Conservation (phyloP, 2,888 invertebrate genomes). For the Gnatocerus cornutus region DNA sequence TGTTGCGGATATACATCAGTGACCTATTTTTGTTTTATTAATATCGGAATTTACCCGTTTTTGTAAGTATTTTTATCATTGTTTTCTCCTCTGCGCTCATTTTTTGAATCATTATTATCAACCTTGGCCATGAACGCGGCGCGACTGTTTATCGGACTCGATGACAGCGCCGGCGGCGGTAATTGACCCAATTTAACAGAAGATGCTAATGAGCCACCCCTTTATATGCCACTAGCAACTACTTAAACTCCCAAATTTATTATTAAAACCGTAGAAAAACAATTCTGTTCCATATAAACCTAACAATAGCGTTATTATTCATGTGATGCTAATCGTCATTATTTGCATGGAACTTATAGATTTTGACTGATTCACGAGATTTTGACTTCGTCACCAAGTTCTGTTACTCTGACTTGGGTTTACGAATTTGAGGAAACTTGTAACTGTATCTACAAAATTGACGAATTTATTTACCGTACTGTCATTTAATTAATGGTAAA, state of each 20-base stretch:
- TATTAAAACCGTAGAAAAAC: slow-evolving; percentile 3
- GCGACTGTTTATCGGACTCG: slow-evolving; percentile 5
- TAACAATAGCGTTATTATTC: slow-evolving; percentile 34
- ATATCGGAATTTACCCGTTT: slow-evolving; percentile 45
- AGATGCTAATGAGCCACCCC: slow-evolving; percentile 6
- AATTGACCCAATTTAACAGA: slow-evolving; percentile 13
- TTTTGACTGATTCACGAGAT: slow-evolving; percentile 2
- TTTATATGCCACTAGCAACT: not conserved
- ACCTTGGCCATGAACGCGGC: slow-evolving; percentile 41
- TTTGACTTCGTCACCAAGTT: not conserved
- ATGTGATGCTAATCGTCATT: slow-evolving; percentile 17
- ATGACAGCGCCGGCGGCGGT: slow-evolving; percentile 20
- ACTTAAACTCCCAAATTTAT: not conserved
- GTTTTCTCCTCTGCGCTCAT: slow-evolving; percentile 28
- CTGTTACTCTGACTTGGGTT: slow-evolving; percentile 1
- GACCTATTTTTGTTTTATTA: slow-evolving; percentile 60
- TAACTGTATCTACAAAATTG: slow-evolving; percentile 32
- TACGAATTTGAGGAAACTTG: slow-evolving; percentile 9
- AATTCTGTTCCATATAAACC: slow-evolving; percentile 14
- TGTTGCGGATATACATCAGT: slow-evolving; percentile 65
- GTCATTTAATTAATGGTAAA: slow-evolving; percentile 25
- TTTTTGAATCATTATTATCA: slow-evolving; percentile 2
- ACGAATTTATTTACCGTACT: slow-evolving; percentile 25
- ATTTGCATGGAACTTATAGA: slow-evolving; percentile 21
- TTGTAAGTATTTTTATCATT: slow-evolving; percentile 53